Percentiles rank a stretch among this genome's conserved stretches.
phyloP scores from a whole-genome alignment of 2,113 vertebrate genomes.

The Misgurnus mizolepis region DNA sequence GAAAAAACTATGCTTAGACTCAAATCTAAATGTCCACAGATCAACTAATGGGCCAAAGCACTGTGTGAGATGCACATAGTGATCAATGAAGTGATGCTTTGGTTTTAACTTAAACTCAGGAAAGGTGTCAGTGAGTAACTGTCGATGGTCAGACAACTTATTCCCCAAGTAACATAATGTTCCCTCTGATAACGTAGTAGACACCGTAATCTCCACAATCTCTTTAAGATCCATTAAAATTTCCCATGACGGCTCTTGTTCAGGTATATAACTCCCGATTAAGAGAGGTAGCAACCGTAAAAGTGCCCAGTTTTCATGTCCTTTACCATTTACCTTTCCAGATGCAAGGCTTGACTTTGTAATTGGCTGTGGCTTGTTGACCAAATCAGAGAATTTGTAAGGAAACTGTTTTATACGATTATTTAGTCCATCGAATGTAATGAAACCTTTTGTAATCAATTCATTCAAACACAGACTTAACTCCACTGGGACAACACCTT shows the following conservation, averaged over 20 bases:
- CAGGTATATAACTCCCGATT: constrained; percentile 19
- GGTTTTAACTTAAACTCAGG: not conserved
- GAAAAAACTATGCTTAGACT: constrained; percentile 4
- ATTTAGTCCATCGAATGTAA: constrained; percentile 8
- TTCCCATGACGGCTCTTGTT: constrained; percentile 26
- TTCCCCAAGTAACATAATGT: constrained; percentile 2
- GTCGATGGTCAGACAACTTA: not conserved
- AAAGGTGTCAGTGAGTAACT: not conserved
- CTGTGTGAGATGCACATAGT: constrained; percentile 3
- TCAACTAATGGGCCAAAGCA: not conserved
- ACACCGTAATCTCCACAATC: not conserved
- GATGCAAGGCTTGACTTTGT: constrained; percentile 5
- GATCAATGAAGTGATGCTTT: constrained; percentile 22
- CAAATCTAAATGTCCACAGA: constrained; percentile 5
- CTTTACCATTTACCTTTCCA: constrained; percentile 20
- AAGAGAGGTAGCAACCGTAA: constrained; percentile 36
- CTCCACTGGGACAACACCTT: constrained; percentile 9
- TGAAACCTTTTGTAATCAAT: constrained; percentile 13
- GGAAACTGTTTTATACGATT: not conserved
- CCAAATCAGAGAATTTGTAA: constrained; percentile 1
- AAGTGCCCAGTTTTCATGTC: constrained; percentile 38
- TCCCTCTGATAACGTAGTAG: not conserved
- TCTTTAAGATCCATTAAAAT: constrained; percentile 35
- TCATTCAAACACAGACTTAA: constrained; percentile 30
- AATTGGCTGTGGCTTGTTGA: constrained; percentile 24